Percentiles rank a stretch among this genome's conserved stretches.
phyloP scores from a whole-genome alignment of 1,140 invertebrate genomes.

The Euwallacea similis region DNA sequence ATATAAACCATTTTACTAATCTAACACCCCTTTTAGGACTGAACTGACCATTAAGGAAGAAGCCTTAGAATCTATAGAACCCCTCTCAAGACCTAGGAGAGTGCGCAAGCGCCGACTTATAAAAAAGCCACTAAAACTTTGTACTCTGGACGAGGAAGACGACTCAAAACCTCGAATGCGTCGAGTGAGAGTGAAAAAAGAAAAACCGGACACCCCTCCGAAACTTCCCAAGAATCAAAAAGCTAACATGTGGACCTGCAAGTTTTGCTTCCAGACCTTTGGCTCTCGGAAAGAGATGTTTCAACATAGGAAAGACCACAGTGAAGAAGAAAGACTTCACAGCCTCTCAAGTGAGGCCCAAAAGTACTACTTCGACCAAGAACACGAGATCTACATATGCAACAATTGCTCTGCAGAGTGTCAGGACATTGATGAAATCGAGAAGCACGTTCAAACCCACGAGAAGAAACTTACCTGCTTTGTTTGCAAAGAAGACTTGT shows the following conservation, averaged over 20 bases:
- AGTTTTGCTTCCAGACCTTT: slow-evolving; percentile 43
- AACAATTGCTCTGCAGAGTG: slow-evolving; percentile 43
- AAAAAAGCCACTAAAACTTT: neutral
- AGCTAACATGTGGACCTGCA: slow-evolving; percentile 44
- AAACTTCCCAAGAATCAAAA: slow-evolving; percentile 40
- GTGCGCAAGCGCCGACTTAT: neutral
- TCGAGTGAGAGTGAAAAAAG: slow-evolving; percentile 21
- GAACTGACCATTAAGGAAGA: slow-evolving; percentile 19
- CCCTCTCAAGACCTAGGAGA: slow-evolving; percentile 3
- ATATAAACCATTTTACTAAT: slow-evolving; percentile 54
- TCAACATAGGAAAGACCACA: slow-evolving; percentile 41
- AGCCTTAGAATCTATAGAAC: neutral
- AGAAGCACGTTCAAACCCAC: slow-evolving; percentile 51
- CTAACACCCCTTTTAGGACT: slow-evolving; percentile 12
- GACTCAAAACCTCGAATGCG: neutral
- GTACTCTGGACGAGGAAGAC: neutral
- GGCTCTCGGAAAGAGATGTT: slow-evolving; percentile 39
- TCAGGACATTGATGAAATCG: slow-evolving; percentile 42
- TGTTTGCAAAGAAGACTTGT: slow-evolving; percentile 38
- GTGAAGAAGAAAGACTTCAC: slow-evolving; percentile 15
- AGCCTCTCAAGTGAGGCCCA: neutral
- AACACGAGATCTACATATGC: slow-evolving; percentile 43
- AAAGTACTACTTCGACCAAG: slow-evolving; percentile 43
- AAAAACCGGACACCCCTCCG: slow-evolving; percentile 20
- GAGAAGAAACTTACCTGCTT: slow-evolving; percentile 42